These are phyloP conservation scores for Hippopotamus amphibius DNA, from an alignment of 2,113 vertebrate species.

Conservation along the genomic window DNA sequence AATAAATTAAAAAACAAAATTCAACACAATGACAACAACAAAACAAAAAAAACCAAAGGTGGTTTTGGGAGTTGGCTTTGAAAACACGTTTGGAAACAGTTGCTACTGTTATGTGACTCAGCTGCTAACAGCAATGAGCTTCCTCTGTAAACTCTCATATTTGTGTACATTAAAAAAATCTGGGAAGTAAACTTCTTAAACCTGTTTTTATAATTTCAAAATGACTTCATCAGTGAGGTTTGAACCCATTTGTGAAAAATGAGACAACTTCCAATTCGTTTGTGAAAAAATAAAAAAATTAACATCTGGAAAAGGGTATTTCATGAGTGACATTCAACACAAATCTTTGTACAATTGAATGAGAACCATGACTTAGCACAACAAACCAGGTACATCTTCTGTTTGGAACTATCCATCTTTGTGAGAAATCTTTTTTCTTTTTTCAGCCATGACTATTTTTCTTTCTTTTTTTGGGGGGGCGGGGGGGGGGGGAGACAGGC, in stretches of 20 bases:
- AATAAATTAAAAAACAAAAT: neutral
- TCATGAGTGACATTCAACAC: neutral
- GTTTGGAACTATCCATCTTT: neutral
- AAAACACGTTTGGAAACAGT: neutral
- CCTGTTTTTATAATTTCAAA: neutral
- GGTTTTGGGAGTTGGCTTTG: neutral
- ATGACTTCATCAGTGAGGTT: neutral
- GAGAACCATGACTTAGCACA: neutral
- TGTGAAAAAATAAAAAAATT: neutral
- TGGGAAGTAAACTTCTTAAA: neutral
- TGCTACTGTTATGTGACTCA: neutral
- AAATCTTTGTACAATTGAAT: neutral
- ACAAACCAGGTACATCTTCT: neutral
- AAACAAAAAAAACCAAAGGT: neutral
- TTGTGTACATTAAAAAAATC: neutral
- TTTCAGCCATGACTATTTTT: neutral
- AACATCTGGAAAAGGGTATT: neutral
- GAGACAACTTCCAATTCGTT: neutral
- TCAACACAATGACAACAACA: neutral
- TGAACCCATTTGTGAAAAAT: conserved; percentile 18
- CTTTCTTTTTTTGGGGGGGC: no score
- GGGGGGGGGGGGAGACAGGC: no score
- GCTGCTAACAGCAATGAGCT: neutral
- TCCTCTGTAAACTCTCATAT: neutral
- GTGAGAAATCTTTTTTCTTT: neutral